Evolutionary conservation across 2,797 vertebrate genomes (phyloP), one percentile per base, ranked within the genome.

Genomic region (Fratercula arctica): DNA sequence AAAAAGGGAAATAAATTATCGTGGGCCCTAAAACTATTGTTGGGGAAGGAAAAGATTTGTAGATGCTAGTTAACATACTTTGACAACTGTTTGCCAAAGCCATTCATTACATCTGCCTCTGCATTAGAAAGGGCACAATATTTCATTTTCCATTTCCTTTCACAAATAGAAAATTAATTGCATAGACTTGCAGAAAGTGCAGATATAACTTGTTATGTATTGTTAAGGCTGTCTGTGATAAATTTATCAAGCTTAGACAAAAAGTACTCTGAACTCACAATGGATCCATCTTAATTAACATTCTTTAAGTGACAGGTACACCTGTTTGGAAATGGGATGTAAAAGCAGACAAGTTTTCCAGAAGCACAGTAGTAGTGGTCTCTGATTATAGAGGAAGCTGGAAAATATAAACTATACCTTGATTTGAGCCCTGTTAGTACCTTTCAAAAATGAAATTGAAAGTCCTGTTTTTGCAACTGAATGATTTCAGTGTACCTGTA

Each of bases 111-210:
- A 93, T 80, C 67, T 96, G 93, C 81, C 73, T 89, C 76, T 96
- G 88, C 57, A 81, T 82, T 78, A 86, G 90, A 95, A 95, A 95
- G 93, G 88, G 88, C 93, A 96, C 88, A 94, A 91, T 97, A 94
- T 96, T 97, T 97, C 96, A 97, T 96, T 97, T 97, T 96, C 92
- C 64, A 85, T 97, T 95, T 89, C 85, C 96, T 97, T 95, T 97
- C 86, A 90, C 90, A 95, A 96, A 96, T 91, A 96, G 97, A 94
- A 97, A 96, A 94, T 92, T 97, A 97, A 97, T 97, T 95, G 81
- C 83, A 57, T 13, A 92, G 84, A 94, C 95, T 96, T 93, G 87
- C 95, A 95, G 91, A 96, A 95, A 94, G 86, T 95, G 57, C 87
- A 97, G 93, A 86, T 92, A 94, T 83, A 96, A 96, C 85, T 83